Percentiles rank a stretch among this genome's conserved stretches.
phyloP scores from a whole-genome alignment of 2,888 invertebrate species.

The Orgyia antiqua region DNA sequence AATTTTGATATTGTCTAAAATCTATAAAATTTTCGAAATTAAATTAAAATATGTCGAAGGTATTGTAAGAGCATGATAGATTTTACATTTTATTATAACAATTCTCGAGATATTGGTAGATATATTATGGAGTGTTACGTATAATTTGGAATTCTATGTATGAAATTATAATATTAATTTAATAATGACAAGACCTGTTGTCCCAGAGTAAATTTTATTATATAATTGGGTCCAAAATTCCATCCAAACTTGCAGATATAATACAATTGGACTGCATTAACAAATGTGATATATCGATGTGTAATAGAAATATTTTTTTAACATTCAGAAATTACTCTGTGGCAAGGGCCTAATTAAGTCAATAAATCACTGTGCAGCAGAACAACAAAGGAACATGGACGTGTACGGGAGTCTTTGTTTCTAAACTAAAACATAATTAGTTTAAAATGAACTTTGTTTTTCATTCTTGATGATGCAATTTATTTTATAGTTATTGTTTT shows the following conservation, averaged over 20 bases:
- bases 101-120: constrained; percentile 57
- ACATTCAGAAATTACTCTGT: constrained; percentile 59
- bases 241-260: constrained; percentile 65
- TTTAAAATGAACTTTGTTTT: constrained; percentile 33
- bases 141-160: constrained; percentile 59
- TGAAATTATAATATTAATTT: constrained; percentile 48
- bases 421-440: constrained; percentile 71
- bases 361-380: constrained; percentile 36
- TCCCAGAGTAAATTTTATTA: constrained; percentile 60
- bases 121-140: constrained; percentile 53
- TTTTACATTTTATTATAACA: constrained; percentile 45
- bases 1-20: constrained; percentile 30
- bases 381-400: constrained; percentile 59
- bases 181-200: constrained; percentile 44
- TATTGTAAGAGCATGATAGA: constrained; percentile 57
- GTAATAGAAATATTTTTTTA: constrained; percentile 59
- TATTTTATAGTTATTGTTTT: constrained; percentile 29
- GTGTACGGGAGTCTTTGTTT: constrained; percentile 77
- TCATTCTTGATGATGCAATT: constrained; percentile 26
- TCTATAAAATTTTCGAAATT: constrained; percentile 45
- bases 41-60: constrained; percentile 44
- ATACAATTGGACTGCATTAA: constrained; percentile 61
- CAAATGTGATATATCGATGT: constrained; percentile 59
- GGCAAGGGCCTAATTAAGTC: constrained; percentile 44
- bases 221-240: constrained; percentile 72